phyloP scores from a whole-genome alignment of 2,113 vertebrate species.

The Orycteropus afer region DNA sequence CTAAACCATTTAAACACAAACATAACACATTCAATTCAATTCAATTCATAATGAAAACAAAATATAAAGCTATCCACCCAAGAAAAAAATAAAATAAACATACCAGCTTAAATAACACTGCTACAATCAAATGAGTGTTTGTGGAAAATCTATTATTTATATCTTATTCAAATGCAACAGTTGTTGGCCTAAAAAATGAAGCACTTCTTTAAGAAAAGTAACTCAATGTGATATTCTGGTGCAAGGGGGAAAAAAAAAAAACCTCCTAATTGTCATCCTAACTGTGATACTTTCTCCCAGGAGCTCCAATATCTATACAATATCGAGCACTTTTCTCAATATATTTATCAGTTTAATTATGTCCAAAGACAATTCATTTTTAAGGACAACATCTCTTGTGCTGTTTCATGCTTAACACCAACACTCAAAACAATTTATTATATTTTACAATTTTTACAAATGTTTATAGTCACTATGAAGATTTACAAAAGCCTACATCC shows the following conservation, averaged over 20 bases:
- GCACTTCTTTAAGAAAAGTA: background rate
- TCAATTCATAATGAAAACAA: slow-evolving; percentile 74
- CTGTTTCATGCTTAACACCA: slow-evolving; percentile 60
- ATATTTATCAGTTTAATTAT: background rate
- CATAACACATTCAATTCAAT: slow-evolving; percentile 77
- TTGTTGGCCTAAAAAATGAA: slow-evolving; percentile 46
- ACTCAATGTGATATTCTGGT: background rate
- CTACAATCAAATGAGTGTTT: slow-evolving; percentile 58
- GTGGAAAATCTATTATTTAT: slow-evolving; percentile 8
- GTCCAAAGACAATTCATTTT: background rate
- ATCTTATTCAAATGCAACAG: slow-evolving; percentile 69
- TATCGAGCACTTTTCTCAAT: background rate
- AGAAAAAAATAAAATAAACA: slow-evolving; percentile 55
- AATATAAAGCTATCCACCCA: slow-evolving; percentile 73
- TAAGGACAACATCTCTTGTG: slow-evolving; percentile 44
- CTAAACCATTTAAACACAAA: slow-evolving; percentile 81
- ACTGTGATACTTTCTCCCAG: background rate
- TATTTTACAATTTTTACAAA: slow-evolving; percentile 72
- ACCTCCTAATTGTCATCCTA: background rate
- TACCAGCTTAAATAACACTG: slow-evolving; percentile 80
- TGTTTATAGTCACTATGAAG: slow-evolving; percentile 31
- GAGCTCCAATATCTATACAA: background rate
- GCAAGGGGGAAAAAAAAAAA: background rate
- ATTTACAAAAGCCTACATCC: slow-evolving; percentile 64
- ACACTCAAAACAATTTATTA: background rate